Percentiles rank a stretch among this genome's conserved stretches.
These are phyloP conservation scores for Clarias gariepinus DNA, from an alignment of 2,113 vertebrate species.

Conservation along the genomic window DNA sequence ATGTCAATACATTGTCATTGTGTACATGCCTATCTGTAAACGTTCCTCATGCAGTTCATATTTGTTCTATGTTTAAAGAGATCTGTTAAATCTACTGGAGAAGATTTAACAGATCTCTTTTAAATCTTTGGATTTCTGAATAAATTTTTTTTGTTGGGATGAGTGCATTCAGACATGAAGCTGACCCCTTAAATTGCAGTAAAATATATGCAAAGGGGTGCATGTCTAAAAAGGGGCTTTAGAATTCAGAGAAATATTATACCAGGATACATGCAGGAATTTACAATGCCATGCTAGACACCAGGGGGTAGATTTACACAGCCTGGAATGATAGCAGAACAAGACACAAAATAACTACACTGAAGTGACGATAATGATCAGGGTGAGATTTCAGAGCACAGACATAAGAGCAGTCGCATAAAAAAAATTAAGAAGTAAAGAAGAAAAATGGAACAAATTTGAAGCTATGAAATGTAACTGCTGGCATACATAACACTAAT, in stretches of 20 bases:
- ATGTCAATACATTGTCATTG: no score
- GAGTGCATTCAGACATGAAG: no score
- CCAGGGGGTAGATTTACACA: neutral
- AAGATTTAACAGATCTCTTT: no score
- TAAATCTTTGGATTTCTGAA: no score
- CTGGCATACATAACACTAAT: neutral
- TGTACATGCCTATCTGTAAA: no score
- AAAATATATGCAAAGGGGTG: no score
- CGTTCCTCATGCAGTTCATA: no score
- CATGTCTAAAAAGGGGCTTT: neutral
- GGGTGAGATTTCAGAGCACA: neutral
- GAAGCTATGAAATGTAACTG: neutral
- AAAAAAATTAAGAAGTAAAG: neutral
- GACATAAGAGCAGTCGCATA: neutral
- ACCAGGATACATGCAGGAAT: neutral
- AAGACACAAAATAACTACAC: neutral
- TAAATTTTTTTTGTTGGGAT: no score
- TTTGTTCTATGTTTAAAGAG: no score
- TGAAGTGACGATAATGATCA: constrained; percentile 4
- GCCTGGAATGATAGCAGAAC: neutral
- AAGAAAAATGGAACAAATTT: neutral
- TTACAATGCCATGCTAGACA: neutral
- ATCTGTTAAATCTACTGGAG: no score
- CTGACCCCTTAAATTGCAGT: no score
- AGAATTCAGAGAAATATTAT: neutral